These are phyloP conservation scores for Xanthorhoe designata DNA, from an alignment of 2,888 invertebrate genomes.

Conservation along the genomic window DNA sequence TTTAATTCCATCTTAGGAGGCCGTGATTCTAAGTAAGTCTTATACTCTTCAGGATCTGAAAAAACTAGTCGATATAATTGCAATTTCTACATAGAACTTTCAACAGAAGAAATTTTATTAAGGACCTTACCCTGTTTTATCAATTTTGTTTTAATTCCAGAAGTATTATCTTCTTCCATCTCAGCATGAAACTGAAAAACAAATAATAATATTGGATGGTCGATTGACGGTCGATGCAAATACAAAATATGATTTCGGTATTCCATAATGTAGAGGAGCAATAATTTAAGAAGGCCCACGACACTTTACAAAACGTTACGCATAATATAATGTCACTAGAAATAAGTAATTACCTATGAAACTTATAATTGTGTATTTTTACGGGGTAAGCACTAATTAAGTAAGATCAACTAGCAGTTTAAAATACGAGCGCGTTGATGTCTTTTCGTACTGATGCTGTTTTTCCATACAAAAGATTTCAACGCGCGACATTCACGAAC, in stretches of 20 bases:
- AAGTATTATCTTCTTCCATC: slow-evolving; percentile 71
- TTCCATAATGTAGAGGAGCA: too few relatives aligned
- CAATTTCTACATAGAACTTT: not conserved
- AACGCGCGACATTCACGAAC: slow-evolving; percentile 14
- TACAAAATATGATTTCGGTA: too few relatives aligned
- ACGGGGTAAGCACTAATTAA: not conserved
- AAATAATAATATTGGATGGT: not conserved
- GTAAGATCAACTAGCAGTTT: not conserved
- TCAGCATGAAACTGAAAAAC: slow-evolving; percentile 89
- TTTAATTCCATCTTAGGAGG: slow-evolving; percentile 88
- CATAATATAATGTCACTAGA: too few relatives aligned
- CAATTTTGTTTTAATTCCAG: slow-evolving; percentile 53
- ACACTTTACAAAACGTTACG: not conserved
- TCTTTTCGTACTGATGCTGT: not conserved
- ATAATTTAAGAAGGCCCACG: too few relatives aligned
- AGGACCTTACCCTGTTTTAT: slow-evolving; percentile 61
- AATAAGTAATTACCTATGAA: too few relatives aligned
- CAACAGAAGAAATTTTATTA: slow-evolving; percentile 21
- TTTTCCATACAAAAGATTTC: slow-evolving; percentile 27
- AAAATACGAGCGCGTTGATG: slow-evolving; percentile 3
- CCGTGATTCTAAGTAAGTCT: slow-evolving; percentile 87
- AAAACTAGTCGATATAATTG: slow-evolving; percentile 22
- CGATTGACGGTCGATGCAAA: too few relatives aligned
- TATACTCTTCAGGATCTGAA: slow-evolving; percentile 85
- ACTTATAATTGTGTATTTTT: too few relatives aligned